Evolutionary conservation across 2,113 vertebrate species (phyloP), one percentile per base, ranked within the genome.

Genomic region (Phaethon lepturus): DNA sequence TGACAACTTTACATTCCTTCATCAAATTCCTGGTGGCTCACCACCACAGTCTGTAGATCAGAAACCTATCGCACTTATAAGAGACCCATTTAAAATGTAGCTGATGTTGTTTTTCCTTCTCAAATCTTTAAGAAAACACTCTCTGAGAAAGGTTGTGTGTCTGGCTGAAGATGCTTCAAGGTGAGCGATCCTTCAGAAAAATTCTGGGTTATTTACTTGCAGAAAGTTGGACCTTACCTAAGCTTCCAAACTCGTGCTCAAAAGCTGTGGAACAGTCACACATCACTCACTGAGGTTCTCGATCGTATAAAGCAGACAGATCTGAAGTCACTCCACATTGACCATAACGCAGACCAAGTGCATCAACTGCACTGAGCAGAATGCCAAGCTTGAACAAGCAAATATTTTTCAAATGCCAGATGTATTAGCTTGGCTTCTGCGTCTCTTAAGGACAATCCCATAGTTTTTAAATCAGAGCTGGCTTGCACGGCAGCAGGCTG

Each of bases 221-320:
- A 74, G 28, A 58, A 88, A 50, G 19, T 40, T 58, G 24, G 33
- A 93, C 49, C 45, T 85, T 90, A 18, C 40, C 25, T 64, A 47
- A 56, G 14, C 7, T 81, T 69, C 11, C 17, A 44, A 7, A 10
- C 33, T 60, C 7, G 7, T 38, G 14, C 31, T 87, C 28, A 31
- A 26, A 77, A 58, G 3, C 44, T 42, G 19, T 2, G 9, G 9
- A 63, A 38, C 24, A 2, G 5, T 8, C 13, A 53, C 10, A 12
- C 2, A 20, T 28, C 17, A 40, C 12, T 31, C 23, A 42, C 9
- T 47, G 66, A 73, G 25, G 19, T 47, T 67, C 42, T 80, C 45
- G 47, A 44, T 20, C 50, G 29, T 6, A n/a, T 8, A 73, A 49
- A 0, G 0, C 49, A 80, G 47, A 19, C 23, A 38, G 15, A 33